Percentiles rank a stretch among this genome's conserved stretches.
phyloP scores from a whole-genome alignment of 2,888 invertebrate genomes.

The Heliconius aoede region DNA sequence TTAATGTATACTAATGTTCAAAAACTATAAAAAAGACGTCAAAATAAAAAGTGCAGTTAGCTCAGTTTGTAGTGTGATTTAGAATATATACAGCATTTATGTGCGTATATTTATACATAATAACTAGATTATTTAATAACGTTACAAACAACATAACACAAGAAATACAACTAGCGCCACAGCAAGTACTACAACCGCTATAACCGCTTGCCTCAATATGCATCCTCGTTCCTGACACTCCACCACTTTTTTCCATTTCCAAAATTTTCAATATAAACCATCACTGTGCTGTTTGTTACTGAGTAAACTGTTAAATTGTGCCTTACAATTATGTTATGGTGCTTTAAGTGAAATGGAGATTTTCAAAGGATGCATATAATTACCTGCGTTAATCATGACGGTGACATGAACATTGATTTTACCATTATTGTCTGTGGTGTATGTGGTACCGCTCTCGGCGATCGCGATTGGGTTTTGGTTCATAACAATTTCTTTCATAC shows the following conservation, averaged over 20 bases:
- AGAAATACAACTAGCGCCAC: conserved; percentile 19
- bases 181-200: conserved; percentile 47
- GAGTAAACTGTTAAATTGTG: conserved; percentile 47
- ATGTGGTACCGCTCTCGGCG: conserved; percentile 81
- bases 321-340: conserved; percentile 48
- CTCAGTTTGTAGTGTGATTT: neutral
- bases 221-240: conserved; percentile 71
- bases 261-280: conserved; percentile 60
- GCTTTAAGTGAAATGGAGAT: conserved; percentile 52
- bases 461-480: conserved; percentile 78
- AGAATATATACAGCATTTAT: neutral
- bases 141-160: conserved; percentile 25
- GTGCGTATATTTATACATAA: neutral
- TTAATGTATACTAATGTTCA: neutral
- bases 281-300: conserved; percentile 68
- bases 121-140: conserved; percentile 14
- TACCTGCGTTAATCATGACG: conserved; percentile 91
- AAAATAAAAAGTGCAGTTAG: neutral
- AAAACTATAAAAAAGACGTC: neutral
- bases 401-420: conserved; percentile 95
- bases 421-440: conserved; percentile 90
- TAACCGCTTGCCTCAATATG: conserved; percentile 82
- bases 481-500: conserved; percentile 80
- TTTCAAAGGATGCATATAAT: conserved; percentile 83
- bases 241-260: conserved; percentile 62